Evolutionary conservation across 2,113 vertebrate genomes (phyloP), one percentile per base, ranked within the genome.

Genomic region (Colaptes auratus): DNA sequence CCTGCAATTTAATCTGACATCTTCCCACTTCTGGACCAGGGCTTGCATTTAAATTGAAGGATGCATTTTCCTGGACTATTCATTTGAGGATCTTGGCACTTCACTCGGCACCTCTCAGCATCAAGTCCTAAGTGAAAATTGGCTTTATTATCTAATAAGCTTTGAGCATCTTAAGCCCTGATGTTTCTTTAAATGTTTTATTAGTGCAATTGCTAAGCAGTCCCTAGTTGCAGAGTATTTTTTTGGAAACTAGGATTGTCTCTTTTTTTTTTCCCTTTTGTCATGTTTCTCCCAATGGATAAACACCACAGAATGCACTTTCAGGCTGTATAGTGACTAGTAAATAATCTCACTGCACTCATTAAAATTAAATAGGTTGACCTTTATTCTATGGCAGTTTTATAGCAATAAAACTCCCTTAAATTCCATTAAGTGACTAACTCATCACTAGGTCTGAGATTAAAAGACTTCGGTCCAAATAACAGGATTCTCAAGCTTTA

Each of bases 341-440:
- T 89, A 85, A 94, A 74, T 74, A 90, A 93, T 82, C 31, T 83
- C 65, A 25, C 46, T 93, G 79, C 12, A 11, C 39, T 83, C 0
- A 0, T 72, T 91, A 73, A 74, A 89, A 74, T 66, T 15, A 64
- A 89, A 39, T 14, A 82, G 44, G 5, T 64, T 92, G 82, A 82
- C 60, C 90, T 90, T 81, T 91, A 70, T 79, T 21, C 50, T 63
- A 6, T 33, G 77, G 73, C 88, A 83, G 52, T 73, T 95, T 95
- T 74, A 50, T 64, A 74, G 46, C 76, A 71, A 9, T 88, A 94
- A 79, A 92, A 65, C 69, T 60, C 15, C 69, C 59, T 31, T 28
- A 60, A 88, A 58, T 76, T 84, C 77, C 55, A 9, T 52, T 61
- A 60, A 67, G 74, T 20, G 7, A 52, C 50, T 48, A 77, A 10